phyloP scores from a whole-genome alignment of 1,140 invertebrate species.

The Ruditapes philippinarum region DNA sequence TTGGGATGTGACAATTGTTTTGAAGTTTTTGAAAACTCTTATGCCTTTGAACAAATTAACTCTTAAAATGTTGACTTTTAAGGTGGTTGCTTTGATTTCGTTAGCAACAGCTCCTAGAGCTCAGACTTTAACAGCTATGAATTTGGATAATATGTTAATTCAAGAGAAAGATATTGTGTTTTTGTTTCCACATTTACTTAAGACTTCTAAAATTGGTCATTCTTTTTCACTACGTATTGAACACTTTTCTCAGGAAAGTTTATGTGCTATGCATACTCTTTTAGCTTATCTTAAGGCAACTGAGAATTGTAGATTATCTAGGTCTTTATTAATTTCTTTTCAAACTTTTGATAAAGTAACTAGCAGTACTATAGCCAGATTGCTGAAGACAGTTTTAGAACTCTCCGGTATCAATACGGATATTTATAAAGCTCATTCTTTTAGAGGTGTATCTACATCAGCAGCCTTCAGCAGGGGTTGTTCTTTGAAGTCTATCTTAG shows the following conservation, averaged over 20 bases:
- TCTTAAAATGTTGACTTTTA: conserved; percentile 13
- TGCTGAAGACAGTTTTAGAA: not conserved
- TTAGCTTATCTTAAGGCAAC: not conserved
- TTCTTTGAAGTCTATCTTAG: conserved; percentile 8
- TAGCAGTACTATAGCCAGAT: conserved; percentile 41
- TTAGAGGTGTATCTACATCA: not conserved
- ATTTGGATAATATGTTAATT: conserved; percentile 35
- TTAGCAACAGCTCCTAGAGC: not conserved
- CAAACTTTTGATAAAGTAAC: too few species aligned
- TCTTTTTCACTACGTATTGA: conserved; percentile 35
- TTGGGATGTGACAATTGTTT: conserved; percentile 27
- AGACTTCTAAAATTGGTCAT: conserved; percentile 22
- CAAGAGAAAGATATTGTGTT: not conserved
- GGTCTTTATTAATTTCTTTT: conserved; percentile 3
- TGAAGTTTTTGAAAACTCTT: conserved; percentile 19
- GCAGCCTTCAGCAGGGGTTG: conserved; percentile 22
- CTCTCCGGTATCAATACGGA: conserved; percentile 6
- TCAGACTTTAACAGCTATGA: not conserved
- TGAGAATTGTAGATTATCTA: too few species aligned
- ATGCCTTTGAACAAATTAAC: not conserved
- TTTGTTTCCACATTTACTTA: conserved; percentile 13
- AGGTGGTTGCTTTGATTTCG: not conserved
- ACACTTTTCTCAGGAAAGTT: too few species aligned
- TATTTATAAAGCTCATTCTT: conserved; percentile 40
- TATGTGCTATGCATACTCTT: conserved; percentile 42